Conservation (phyloP, 2,888 invertebrate genomes). For the Drosophila melanosoma region DNA sequence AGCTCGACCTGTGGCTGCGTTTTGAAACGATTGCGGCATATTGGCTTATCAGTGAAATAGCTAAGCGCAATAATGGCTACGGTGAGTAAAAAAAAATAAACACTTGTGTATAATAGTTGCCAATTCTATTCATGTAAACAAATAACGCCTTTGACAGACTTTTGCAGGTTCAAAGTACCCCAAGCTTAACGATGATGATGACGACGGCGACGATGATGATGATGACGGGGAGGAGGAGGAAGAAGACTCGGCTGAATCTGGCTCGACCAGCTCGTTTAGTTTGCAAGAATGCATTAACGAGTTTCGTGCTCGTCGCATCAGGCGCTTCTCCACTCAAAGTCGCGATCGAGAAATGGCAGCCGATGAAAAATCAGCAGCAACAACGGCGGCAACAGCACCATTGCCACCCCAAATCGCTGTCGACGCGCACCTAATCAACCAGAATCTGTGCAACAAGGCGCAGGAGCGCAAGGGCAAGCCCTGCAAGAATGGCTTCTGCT, state of each 20-base stretch:
- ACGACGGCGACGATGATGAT: conserved; percentile 6
- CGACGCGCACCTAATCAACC: conserved; percentile 81
- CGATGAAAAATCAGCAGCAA: conserved; percentile 12
- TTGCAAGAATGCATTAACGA: conserved; percentile 83
- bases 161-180: conserved; percentile 58
- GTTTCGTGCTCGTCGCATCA: conserved; percentile 80
- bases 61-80: conserved; percentile 44
- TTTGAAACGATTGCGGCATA: conserved; percentile 18
- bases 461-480: conserved; percentile 83
- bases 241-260: conserved; percentile 65
- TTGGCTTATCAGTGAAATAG: conserved; percentile 44
- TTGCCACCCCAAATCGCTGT: conserved; percentile 19
- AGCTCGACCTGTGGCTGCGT: conserved; percentile 27
- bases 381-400: not conserved
- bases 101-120: not conserved
- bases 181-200: conserved; percentile 26
- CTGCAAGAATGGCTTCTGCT: conserved; percentile 84
- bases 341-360: conserved; percentile 57
- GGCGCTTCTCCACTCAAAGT: conserved; percentile 75
- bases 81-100: conserved; percentile 45
- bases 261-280: conserved; percentile 82
- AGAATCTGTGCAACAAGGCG: conserved; percentile 82
- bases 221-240: conserved; percentile 56
- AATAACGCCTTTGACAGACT: conserved; percentile 34
- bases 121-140: conserved; percentile 38